Conservation (phyloP, 2,113 vertebrate genomes). For the Xenopus borealis region DNA sequence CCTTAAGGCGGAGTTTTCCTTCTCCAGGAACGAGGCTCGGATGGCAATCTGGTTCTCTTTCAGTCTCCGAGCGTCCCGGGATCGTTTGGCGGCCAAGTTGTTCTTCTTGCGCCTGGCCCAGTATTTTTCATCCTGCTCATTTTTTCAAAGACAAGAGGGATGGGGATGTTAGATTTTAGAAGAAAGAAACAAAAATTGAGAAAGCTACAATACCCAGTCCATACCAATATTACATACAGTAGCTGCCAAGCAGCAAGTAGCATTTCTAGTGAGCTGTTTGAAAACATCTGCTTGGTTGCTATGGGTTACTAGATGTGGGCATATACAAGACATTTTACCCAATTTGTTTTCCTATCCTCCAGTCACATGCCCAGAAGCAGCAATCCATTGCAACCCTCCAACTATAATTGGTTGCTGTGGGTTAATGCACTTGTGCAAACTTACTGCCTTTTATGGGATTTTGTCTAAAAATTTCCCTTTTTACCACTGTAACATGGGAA, state of each 20-base stretch:
- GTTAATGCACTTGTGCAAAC: too few relatives aligned
- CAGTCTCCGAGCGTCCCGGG: conserved; percentile 88
- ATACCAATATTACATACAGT: conserved; percentile 3
- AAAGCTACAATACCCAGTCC: neutral
- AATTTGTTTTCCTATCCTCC: too few relatives aligned
- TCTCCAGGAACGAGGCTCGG: conserved; percentile 92
- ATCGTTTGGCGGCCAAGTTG: conserved; percentile 95
- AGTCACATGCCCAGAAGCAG: too few relatives aligned
- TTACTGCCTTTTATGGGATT: too few relatives aligned
- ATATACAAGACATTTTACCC: too few relatives aligned
- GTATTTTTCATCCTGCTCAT: conserved; percentile 94
- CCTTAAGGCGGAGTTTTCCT: conserved; percentile 91
- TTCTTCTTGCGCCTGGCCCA: conserved; percentile 98
- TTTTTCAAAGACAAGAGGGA: conserved; percentile 56
- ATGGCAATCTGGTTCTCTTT: conserved; percentile 99
- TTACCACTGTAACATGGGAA: too few relatives aligned
- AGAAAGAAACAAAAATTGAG: neutral
- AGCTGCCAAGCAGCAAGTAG: neutral
- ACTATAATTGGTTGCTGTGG: too few relatives aligned
- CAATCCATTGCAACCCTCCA: too few relatives aligned
- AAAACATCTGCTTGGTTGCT: too few relatives aligned
- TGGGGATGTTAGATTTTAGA: conserved; percentile 62
- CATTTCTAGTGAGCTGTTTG: too few relatives aligned
- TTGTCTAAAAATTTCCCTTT: too few relatives aligned
- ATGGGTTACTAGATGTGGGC: too few relatives aligned